phyloP scores from a whole-genome alignment of 2,797 vertebrate genomes.

The Onychomys leucogaster region DNA sequence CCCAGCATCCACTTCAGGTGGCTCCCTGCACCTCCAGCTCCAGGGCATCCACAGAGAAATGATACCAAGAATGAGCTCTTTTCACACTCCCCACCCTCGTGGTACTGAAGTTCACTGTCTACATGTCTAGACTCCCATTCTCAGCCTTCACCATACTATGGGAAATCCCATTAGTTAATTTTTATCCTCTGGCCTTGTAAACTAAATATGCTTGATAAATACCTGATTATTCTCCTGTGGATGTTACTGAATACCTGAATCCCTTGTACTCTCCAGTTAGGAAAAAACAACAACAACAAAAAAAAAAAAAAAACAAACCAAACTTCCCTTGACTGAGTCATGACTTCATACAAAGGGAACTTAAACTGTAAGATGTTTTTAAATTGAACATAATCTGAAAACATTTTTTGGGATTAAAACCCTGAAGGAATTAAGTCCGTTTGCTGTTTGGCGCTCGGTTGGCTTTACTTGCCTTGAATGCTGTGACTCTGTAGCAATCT shows the following conservation, averaged over 20 bases:
- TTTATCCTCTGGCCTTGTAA: background rate
- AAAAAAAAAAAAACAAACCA: background rate
- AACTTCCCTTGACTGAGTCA: conserved; percentile 36
- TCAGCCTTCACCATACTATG: background rate
- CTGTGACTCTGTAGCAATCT: conserved; percentile 38
- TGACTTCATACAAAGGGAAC: conserved; percentile 49
- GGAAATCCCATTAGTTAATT: background rate
- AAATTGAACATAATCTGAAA: conserved; percentile 52
- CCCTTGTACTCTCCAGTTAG: background rate
- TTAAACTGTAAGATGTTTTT: conserved; percentile 38
- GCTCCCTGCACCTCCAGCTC: background rate
- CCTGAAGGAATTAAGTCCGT: conserved; percentile 6
- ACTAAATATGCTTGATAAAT: background rate
- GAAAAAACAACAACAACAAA: too few species aligned
- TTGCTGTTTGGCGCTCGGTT: background rate
- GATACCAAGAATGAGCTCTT: background rate
- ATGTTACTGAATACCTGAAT: background rate
- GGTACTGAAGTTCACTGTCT: background rate
- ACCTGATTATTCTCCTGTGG: background rate
- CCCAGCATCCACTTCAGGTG: background rate
- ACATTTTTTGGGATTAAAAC: background rate
- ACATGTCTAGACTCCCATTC: background rate
- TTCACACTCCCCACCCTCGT: background rate
- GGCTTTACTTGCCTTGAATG: conserved; percentile 43
- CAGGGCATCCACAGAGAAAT: background rate